Conservation (phyloP, 2,888 invertebrate species). For the Blastobasis lacticolella region DNA sequence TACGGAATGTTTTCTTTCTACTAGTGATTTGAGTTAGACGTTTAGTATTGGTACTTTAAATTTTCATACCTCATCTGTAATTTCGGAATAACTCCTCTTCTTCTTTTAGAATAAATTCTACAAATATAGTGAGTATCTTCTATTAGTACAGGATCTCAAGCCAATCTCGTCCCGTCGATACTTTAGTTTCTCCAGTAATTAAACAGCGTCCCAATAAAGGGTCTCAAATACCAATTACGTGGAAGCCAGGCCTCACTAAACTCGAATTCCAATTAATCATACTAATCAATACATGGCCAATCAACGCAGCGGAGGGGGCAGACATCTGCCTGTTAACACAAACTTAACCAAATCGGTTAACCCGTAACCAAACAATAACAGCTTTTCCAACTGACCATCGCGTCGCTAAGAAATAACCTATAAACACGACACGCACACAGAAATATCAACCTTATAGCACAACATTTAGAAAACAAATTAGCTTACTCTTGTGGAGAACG, state of each 20-base stretch:
- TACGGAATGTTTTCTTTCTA: neutral
- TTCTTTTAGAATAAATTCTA: no score
- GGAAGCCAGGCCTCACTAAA: slow-evolving; percentile 31
- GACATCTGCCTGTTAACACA: slow-evolving; percentile 67
- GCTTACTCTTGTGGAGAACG: neutral
- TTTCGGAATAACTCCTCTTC: no score
- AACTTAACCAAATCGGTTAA: slow-evolving; percentile 74
- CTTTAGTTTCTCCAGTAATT: no score
- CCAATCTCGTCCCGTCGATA: no score
- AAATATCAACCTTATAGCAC: slow-evolving; percentile 14
- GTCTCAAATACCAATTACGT: slow-evolving; percentile 28
- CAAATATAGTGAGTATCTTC: no score
- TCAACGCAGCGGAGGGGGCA: slow-evolving; percentile 40
- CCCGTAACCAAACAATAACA: slow-evolving; percentile 73
- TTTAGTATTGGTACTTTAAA: neutral
- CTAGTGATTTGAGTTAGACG: neutral
- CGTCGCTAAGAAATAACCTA: slow-evolving; percentile 18
- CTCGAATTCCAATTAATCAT: slow-evolving; percentile 44
- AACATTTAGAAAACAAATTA: slow-evolving; percentile 13
- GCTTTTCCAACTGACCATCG: slow-evolving; percentile 66
- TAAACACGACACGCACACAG: neutral
- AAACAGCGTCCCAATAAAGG: neutral
- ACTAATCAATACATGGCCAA: slow-evolving; percentile 58
- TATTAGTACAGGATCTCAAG: no score
- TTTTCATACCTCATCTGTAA: neutral